phyloP scores from a whole-genome alignment of 2,888 invertebrate genomes.

The Drosophila subsilvestris region DNA sequence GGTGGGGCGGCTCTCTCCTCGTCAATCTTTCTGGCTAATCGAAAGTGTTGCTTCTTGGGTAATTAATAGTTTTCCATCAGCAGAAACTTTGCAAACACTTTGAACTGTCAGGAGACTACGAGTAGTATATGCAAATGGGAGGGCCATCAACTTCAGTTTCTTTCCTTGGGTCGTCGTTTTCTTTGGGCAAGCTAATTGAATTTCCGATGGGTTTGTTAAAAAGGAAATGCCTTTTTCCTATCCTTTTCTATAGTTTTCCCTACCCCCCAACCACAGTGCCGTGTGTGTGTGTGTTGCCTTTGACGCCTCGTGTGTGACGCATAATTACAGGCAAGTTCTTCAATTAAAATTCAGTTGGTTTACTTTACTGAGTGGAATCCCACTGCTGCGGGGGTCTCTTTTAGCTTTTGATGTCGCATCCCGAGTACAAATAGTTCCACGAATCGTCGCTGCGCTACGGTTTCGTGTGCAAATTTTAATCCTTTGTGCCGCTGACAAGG shows the following conservation, averaged over 20 bases:
- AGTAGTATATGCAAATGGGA: constrained; percentile 74
- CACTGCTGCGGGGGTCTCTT: background rate
- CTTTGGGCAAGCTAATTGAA: constrained; percentile 61
- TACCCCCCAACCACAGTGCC: no score
- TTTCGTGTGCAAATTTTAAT: constrained; percentile 33
- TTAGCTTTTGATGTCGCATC: constrained; percentile 31
- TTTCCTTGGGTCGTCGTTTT: constrained; percentile 49
- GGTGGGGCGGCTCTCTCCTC: background rate
- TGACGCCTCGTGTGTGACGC: constrained; percentile 67
- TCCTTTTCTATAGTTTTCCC: background rate
- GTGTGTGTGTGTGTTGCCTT: constrained; percentile 27
- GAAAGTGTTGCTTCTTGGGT: constrained; percentile 51
- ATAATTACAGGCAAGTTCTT: constrained; percentile 69
- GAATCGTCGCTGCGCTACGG: constrained; percentile 30
- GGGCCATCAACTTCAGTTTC: constrained; percentile 59
- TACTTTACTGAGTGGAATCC: background rate
- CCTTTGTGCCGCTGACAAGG: constrained; percentile 51
- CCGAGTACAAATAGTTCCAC: constrained; percentile 8
- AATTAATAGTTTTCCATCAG: constrained; percentile 66
- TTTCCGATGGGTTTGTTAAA: constrained; percentile 46
- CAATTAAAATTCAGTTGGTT: constrained; percentile 64
- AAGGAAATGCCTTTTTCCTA: background rate
- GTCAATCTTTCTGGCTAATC: constrained; percentile 11
- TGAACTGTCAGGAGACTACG: constrained; percentile 68
- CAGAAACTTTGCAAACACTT: constrained; percentile 60